Conservation (phyloP, 2,113 vertebrate species). For the Calcarius ornatus region DNA sequence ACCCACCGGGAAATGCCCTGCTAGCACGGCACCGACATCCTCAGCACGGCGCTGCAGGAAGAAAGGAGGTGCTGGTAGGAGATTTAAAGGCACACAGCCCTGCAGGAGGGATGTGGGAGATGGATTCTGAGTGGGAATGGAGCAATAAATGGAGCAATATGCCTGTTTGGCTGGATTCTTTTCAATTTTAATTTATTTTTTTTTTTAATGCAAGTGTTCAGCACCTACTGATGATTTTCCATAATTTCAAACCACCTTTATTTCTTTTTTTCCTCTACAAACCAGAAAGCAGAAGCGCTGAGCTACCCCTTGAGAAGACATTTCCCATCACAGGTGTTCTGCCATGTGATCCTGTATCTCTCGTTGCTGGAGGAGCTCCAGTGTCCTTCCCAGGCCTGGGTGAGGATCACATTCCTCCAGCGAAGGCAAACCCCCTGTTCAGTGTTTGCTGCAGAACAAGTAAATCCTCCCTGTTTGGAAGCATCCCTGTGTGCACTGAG, state of each 20-base stretch:
- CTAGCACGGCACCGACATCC: neutral
- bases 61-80: neutral
- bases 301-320: neutral
- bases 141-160: neutral
- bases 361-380: neutral
- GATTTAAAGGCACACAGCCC: neutral
- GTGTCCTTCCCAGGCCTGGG: neutral
- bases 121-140: neutral
- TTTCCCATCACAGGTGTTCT: neutral
- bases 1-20: neutral
- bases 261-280: neutral
- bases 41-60: neutral
- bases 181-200: neutral
- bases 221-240: neutral
- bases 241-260: neutral
- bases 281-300: neutral
- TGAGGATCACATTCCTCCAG: neutral
- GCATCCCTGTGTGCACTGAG: neutral
- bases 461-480: neutral
- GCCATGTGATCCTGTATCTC: neutral
- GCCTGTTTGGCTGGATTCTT: neutral
- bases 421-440: neutral
- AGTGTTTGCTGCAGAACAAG: neutral
- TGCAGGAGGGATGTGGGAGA: neutral
- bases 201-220: neutral